Percentiles rank a stretch among this genome's conserved stretches.
phyloP scores from a whole-genome alignment of 1,140 invertebrate genomes.

The Muscidifurax raptorellus region DNA sequence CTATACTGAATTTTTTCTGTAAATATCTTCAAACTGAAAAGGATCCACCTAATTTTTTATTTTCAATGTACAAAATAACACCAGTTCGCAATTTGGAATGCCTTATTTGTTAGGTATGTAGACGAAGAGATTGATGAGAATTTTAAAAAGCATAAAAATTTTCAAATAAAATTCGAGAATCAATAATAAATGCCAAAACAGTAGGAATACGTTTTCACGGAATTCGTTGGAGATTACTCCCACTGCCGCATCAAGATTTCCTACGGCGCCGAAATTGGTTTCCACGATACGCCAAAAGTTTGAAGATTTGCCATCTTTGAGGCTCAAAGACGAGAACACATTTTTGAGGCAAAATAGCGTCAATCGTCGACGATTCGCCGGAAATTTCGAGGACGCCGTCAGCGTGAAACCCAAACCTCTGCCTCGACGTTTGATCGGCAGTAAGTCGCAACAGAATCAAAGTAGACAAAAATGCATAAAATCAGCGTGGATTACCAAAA shows the following conservation, averaged over 20 bases:
- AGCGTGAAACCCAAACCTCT: slow-evolving; percentile 46
- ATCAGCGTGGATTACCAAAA: slow-evolving; percentile 33
- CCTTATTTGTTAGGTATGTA: background rate
- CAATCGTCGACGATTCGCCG: slow-evolving; percentile 24
- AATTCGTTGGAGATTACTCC: slow-evolving; percentile 46
- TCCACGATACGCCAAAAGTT: slow-evolving; percentile 50
- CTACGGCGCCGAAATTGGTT: slow-evolving; percentile 41
- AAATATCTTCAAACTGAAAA: too few relatives aligned
- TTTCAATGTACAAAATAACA: background rate
- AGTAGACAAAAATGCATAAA: slow-evolving; percentile 39
- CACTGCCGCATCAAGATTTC: slow-evolving; percentile 32
- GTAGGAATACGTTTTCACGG: slow-evolving; percentile 42
- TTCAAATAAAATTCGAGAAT: slow-evolving; percentile 46
- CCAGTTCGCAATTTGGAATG: background rate
- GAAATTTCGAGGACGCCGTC: slow-evolving; percentile 49
- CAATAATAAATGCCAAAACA: slow-evolving; percentile 36
- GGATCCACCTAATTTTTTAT: background rate
- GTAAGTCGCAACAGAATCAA: slow-evolving; percentile 51
- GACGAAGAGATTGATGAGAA: background rate
- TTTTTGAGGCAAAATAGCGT: slow-evolving; percentile 20
- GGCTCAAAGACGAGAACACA: slow-evolving; percentile 45
- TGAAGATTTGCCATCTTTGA: slow-evolving; percentile 47
- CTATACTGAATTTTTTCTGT: background rate
- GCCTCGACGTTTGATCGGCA: slow-evolving; percentile 50
- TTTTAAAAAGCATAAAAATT: slow-evolving; percentile 33